Conservation (phyloP, 2,888 invertebrate species). For the Notodonta dromedarius region DNA sequence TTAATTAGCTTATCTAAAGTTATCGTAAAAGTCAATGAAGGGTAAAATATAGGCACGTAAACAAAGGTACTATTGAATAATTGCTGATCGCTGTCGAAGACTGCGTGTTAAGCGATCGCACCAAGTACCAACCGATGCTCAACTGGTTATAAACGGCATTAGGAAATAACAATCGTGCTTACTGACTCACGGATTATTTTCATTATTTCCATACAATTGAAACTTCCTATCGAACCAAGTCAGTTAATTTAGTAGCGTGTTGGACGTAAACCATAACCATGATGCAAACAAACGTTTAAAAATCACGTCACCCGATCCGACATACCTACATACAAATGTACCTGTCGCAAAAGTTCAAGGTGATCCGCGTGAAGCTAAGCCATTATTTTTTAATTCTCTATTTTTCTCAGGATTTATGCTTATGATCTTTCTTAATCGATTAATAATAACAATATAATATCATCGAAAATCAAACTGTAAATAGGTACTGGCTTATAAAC, state of each 20-base stretch:
- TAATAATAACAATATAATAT: no score
- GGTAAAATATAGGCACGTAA: background rate
- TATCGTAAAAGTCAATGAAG: background rate
- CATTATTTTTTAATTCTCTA: constrained; percentile 1
- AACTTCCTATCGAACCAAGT: constrained; percentile 7
- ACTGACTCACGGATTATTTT: constrained; percentile 11
- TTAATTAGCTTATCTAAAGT: background rate
- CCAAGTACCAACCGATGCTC: no score
- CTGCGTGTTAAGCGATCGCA: no score
- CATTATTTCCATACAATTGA: constrained; percentile 37
- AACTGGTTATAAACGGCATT: background rate
- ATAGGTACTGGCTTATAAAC: no score
- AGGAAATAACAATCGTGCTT: constrained; percentile 4
- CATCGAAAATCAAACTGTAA: no score
- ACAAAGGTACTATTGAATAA: no score
- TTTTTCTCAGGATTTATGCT: background rate
- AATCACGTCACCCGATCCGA: constrained; percentile 17
- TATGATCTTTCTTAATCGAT: no score
- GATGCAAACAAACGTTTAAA: background rate
- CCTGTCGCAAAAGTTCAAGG: constrained; percentile 30
- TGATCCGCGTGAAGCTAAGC: constrained; percentile 13
- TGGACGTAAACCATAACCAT: background rate
- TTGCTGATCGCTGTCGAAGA: no score
- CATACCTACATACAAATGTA: constrained; percentile 11
- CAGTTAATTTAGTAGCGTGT: background rate